Evolutionary conservation across 2,113 vertebrate species (phyloP).

Genomic region (Syngnathoides biaculeatus): DNA sequence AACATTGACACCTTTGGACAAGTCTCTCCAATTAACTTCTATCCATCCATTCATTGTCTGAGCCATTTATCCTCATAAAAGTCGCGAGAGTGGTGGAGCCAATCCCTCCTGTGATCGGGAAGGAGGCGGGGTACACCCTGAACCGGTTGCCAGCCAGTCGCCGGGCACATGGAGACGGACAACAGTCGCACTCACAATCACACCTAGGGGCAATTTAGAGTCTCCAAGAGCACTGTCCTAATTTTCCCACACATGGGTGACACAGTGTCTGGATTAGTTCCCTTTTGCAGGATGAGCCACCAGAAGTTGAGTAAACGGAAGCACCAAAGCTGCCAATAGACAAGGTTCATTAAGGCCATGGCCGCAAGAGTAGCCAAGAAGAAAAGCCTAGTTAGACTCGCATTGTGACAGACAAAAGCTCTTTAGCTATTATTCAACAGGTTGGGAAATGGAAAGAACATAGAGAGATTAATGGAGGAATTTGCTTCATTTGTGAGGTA

Average conservation of each 20-base stretch:
- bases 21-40: too few species aligned
- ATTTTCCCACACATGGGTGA: constrained; percentile 15
- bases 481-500: constrained; percentile 56
- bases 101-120: too few species aligned
- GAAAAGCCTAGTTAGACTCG: constrained; percentile 45
- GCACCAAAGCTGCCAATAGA: constrained; percentile 41
- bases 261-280: constrained; percentile 13
- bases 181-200: too few species aligned
- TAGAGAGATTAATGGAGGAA: constrained; percentile 54
- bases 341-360: constrained; percentile 42
- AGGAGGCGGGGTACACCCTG: too few species aligned
- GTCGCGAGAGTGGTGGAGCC: too few species aligned
- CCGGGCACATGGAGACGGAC: too few species aligned
- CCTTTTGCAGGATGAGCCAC: constrained; percentile 13
- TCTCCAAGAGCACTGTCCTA: constrained; percentile 15
- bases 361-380: constrained; percentile 28
- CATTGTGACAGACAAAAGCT: constrained; percentile 49
- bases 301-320: constrained; percentile 42
- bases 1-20: not conserved
- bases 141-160: too few species aligned
- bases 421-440: constrained; percentile 60
- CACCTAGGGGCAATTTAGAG: too few species aligned
- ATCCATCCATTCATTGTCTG: constrained; percentile 43
- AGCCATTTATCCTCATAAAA: too few species aligned
- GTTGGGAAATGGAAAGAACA: constrained; percentile 55